Conservation (phyloP, 2,888 invertebrate species). For the Lithodes maja region DNA sequence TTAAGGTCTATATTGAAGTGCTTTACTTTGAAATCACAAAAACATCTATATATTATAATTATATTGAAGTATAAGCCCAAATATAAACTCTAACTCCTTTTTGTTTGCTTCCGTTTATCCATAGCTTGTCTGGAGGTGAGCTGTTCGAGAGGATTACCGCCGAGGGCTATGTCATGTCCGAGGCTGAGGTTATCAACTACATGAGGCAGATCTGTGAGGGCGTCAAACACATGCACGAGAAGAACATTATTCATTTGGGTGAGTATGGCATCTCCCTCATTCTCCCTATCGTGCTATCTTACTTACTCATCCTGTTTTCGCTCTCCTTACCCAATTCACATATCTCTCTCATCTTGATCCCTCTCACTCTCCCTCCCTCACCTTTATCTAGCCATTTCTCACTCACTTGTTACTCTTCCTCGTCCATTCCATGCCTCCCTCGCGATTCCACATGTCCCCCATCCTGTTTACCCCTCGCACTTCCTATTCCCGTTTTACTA, state of each 20-base stretch:
- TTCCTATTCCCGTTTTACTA: neutral
- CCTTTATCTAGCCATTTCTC: neutral
- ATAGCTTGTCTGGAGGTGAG: conserved; percentile 97
- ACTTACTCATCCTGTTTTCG: neutral
- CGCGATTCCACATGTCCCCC: neutral
- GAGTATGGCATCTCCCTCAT: conserved; percentile 68
- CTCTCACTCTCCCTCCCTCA: neutral
- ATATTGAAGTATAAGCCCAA: too few species aligned
- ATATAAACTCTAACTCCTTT: too few species aligned
- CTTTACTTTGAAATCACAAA: too few species aligned
- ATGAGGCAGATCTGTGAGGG: conserved; percentile 99
- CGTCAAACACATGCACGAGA: conserved; percentile 98
- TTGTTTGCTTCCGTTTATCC: conserved; percentile 66
- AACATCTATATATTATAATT: too few species aligned
- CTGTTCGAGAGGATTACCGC: conserved; percentile 98
- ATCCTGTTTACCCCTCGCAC: conserved; percentile 1
- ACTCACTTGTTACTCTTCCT: neutral
- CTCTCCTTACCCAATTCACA: neutral
- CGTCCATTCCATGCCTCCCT: neutral
- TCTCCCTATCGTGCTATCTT: neutral
- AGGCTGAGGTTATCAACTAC: conserved; percentile 99
- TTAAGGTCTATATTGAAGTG: too few species aligned
- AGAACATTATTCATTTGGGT: conserved; percentile 97
- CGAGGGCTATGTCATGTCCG: conserved; percentile 98
- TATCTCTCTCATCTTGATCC: neutral